Evolutionary conservation across 2,888 invertebrate species (phyloP).

Genomic region (Bombyx huttoni): DNA sequence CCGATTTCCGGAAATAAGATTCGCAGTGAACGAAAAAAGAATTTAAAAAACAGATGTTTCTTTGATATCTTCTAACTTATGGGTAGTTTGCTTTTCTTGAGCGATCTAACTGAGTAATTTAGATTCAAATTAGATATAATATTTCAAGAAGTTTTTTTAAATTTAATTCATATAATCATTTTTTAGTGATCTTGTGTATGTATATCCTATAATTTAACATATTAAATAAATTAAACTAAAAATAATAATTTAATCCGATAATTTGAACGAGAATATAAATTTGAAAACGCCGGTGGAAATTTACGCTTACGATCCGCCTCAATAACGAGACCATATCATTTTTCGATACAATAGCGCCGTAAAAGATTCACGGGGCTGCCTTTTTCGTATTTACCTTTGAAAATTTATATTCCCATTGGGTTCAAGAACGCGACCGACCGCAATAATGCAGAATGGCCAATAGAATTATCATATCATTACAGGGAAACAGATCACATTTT

Average conservation of each 20-base stretch:
- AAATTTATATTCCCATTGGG: constrained; percentile 64
- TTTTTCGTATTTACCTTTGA: constrained; percentile 59
- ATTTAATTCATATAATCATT: too few relatives aligned
- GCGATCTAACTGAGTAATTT: too few relatives aligned
- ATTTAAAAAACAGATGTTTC: too few relatives aligned
- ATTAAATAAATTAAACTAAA: background rate
- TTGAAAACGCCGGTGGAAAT: constrained; percentile 23
- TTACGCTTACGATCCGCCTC: constrained; percentile 28
- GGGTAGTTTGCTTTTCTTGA: too few relatives aligned
- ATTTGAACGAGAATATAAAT: constrained; percentile 16
- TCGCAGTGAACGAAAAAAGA: too few relatives aligned
- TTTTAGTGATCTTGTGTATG: too few relatives aligned
- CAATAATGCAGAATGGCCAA: constrained; percentile 60
- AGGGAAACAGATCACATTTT: background rate
- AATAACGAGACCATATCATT: constrained; percentile 42
- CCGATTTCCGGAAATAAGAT: too few relatives aligned
- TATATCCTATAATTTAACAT: constrained; percentile 3
- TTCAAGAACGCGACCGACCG: constrained; percentile 45
- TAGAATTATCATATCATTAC: constrained; percentile 62
- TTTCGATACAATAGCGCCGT: constrained; percentile 45
- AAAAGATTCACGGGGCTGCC: constrained; percentile 53
- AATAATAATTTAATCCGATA: constrained; percentile 5
- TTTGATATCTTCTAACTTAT: too few relatives aligned
- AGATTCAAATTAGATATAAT: too few relatives aligned
- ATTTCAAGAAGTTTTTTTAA: too few relatives aligned